Evolutionary conservation across 2,888 invertebrate genomes (phyloP).

Genomic region (Ochropleura plecta): DNA sequence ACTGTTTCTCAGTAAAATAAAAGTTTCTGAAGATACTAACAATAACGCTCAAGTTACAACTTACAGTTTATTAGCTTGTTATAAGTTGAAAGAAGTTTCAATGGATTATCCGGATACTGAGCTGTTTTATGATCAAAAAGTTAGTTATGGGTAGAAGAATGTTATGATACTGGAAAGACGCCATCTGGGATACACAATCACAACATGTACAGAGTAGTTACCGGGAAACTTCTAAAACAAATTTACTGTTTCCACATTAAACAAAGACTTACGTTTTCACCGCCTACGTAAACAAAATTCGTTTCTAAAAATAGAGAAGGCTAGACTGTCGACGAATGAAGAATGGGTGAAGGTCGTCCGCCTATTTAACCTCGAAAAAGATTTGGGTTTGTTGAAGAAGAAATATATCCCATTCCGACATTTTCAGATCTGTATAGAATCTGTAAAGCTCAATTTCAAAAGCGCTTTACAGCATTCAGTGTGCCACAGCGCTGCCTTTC

Average conservation of each 20-base stretch:
- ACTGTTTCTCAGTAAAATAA: neutral
- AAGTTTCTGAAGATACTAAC: conserved; percentile 19
- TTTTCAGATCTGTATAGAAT: neutral
- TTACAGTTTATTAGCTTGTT: conserved; percentile 41
- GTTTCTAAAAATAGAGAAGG: neutral
- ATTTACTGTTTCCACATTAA: neutral
- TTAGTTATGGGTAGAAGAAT: neutral
- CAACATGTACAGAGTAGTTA: neutral
- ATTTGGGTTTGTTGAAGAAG: neutral
- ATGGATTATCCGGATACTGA: conserved; percentile 11
- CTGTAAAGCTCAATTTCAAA: conserved; percentile 11
- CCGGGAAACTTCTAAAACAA: neutral
- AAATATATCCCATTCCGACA: neutral
- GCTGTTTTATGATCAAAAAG: conserved; percentile 17
- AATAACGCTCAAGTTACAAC: conserved; percentile 27
- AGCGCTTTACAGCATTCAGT: conserved; percentile 55
- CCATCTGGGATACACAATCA: neutral
- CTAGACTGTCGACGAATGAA: neutral
- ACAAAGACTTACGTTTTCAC: neutral
- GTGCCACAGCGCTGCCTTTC: conserved; percentile 39
- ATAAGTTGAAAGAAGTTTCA: conserved; percentile 35
- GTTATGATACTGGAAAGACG: neutral
- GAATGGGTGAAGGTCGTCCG: neutral
- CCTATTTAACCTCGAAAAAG: neutral
- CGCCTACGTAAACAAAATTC: neutral